Evolutionary conservation across 2,113 vertebrate species (phyloP).

Genomic region (Sinocyclocheilus grahami): DNA sequence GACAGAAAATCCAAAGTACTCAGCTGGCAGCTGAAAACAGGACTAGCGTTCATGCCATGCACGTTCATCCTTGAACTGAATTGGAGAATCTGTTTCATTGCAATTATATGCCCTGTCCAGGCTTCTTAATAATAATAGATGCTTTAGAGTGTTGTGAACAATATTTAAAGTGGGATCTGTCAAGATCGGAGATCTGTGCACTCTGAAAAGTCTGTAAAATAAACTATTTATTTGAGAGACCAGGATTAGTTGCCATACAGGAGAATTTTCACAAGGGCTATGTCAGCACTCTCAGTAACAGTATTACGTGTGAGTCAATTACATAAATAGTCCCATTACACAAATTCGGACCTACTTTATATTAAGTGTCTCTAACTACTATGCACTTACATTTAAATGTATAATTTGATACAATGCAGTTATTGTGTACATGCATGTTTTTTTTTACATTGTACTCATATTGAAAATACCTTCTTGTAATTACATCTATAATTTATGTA

Average conservation of each 20-base stretch:
- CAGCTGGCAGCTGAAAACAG: not conserved
- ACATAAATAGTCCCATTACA: not conserved
- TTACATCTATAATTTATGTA: too few relatives aligned
- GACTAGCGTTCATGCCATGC: conserved; percentile 24
- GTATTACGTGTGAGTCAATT: not conserved
- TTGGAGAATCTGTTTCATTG: conserved; percentile 49
- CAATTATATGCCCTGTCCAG: conserved; percentile 44
- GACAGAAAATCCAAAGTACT: not conserved
- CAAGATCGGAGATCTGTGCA: not conserved
- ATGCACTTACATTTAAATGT: too few relatives aligned
- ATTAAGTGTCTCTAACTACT: too few relatives aligned
- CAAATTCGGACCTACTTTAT: not conserved
- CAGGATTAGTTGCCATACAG: not conserved
- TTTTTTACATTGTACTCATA: not conserved
- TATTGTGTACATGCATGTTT: too few relatives aligned
- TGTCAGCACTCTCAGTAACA: not conserved
- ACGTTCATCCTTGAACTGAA: conserved; percentile 41
- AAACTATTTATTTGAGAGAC: not conserved
- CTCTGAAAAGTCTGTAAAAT: not conserved
- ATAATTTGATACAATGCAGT: too few relatives aligned
- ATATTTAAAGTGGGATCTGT: not conserved
- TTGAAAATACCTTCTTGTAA: not conserved
- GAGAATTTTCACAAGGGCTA: not conserved
- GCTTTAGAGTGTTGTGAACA: conserved; percentile 25
- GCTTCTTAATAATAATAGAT: conserved; percentile 40